phyloP scores from a whole-genome alignment of 2,797 vertebrate species.

The Nothura maculosa region DNA sequence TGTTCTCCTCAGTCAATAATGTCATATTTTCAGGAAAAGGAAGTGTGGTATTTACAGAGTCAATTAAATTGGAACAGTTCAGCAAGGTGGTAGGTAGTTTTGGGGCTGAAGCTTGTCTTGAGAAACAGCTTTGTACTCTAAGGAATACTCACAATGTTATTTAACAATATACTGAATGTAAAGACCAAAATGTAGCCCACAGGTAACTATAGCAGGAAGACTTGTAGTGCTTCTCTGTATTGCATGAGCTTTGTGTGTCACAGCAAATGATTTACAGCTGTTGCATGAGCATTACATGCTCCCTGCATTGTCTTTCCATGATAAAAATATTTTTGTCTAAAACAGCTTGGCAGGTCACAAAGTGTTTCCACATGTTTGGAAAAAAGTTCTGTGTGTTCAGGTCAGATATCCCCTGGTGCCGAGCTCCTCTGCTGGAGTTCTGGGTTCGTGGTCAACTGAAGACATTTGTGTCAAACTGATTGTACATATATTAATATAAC shows the following conservation, averaged over 20 bases:
- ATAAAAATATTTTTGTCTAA: not conserved
- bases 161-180: not conserved
- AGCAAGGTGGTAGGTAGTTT: not conserved
- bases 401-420: accelerated
- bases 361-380: not conserved
- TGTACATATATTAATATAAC: accelerated
- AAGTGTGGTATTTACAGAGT: not conserved
- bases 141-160: not conserved
- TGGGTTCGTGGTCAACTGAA: not conserved
- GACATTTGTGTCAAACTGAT: not conserved
- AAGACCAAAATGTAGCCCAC: not conserved
- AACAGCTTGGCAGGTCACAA: not conserved
- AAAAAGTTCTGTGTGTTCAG: not conserved
- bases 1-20: not conserved
- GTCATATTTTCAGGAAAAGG: slow-evolving; percentile 8
- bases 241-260: not conserved
- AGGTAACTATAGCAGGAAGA: not conserved
- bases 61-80: not conserved
- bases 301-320: not conserved
- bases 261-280: not conserved
- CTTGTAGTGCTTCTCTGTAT: not conserved
- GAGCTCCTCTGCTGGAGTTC: not conserved
- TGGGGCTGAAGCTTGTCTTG: not conserved
- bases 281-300: not conserved
- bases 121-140: not conserved